Base-by-base conservation (phyloP, 2,888 invertebrate species). In the Omphaloscelis lunosa region DNA sequence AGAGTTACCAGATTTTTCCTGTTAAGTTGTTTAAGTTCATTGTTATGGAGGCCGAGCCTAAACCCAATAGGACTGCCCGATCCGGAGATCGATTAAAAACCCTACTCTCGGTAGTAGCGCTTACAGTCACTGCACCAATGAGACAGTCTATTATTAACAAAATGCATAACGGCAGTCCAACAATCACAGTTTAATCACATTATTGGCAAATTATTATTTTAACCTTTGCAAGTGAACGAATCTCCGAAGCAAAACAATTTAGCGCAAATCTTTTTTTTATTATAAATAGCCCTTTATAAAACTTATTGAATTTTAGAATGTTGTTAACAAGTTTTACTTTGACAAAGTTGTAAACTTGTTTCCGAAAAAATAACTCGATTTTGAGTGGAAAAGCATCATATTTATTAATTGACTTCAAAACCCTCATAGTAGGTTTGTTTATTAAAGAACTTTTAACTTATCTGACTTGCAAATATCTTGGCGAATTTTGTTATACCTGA, bases 401-500 rank as follows among this genome's bases (percentile, higher is more conserved):
- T 77, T 88, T 70, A 82, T 79, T 88, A 89, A 90, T 88, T 85
- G 86, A 71, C 80, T 76, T 78, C 75, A 82, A 75, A 86, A 85
- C 56, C 77, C 79, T 76, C 69, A 59, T 71, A 78, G 77, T 84
- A 84, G 77, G 84, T 79, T 79, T 90, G 86, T 89, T 88, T 85
- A 80, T 77, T 63, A 81, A 76, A 82, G 71, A 88, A 86, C 87
- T 89, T 84, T 75, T 80, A 87, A 87, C 82, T 85, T 88, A 88
- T 89, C 86, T 86, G 80, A 86, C 82, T 90, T 91, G 85, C 85
- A 88, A 91, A 89, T 88, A 88, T 88, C 82, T 80, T 78, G 73
- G 56, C 17, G 51, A 82, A 86, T 82, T 82, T 27, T 45, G 56
- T 77, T 69, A 53, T 56, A 79, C 63, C 74, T 53, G 71, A 27